Conservation (phyloP, 2,113 vertebrate genomes). For the Macaca nemestrina region DNA sequence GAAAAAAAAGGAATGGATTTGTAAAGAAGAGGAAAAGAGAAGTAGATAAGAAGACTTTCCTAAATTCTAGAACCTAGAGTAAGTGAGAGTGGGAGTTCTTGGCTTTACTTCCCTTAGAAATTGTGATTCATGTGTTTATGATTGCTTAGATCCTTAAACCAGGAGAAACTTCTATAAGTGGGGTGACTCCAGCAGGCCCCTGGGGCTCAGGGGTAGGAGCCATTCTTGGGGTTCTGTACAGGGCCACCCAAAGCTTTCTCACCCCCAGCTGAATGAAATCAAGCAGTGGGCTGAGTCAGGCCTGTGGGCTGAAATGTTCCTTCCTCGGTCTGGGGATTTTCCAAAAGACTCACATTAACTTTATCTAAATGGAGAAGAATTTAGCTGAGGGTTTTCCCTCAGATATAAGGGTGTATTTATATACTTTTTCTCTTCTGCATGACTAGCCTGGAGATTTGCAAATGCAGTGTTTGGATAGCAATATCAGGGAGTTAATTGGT, state of each 20-base stretch:
- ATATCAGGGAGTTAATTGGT: background rate
- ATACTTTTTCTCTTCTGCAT: background rate
- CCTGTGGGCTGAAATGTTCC: constrained; percentile 58
- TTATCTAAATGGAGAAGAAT: constrained; percentile 46
- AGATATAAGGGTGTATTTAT: constrained; percentile 58
- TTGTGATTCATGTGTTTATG: background rate
- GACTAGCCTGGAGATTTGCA: background rate
- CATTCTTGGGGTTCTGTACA: background rate
- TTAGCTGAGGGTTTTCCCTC: constrained; percentile 51
- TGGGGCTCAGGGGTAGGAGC: background rate
- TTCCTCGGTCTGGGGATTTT: constrained; percentile 1
- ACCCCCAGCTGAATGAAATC: background rate
- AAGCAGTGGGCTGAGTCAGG: background rate
- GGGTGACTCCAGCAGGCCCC: background rate
- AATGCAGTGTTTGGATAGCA: background rate
- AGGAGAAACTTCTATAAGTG: background rate
- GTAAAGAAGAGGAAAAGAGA: background rate
- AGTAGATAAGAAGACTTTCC: background rate
- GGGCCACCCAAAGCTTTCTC: background rate
- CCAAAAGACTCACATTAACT: constrained; percentile 30
- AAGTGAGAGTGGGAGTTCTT: background rate
- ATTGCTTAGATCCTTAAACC: background rate
- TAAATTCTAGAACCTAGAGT: background rate
- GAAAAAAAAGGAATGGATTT: background rate
- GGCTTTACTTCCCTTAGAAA: background rate